Evolutionary conservation across 1,140 invertebrate genomes (phyloP).

Genomic region (Adoxophyes honmai): DNA sequence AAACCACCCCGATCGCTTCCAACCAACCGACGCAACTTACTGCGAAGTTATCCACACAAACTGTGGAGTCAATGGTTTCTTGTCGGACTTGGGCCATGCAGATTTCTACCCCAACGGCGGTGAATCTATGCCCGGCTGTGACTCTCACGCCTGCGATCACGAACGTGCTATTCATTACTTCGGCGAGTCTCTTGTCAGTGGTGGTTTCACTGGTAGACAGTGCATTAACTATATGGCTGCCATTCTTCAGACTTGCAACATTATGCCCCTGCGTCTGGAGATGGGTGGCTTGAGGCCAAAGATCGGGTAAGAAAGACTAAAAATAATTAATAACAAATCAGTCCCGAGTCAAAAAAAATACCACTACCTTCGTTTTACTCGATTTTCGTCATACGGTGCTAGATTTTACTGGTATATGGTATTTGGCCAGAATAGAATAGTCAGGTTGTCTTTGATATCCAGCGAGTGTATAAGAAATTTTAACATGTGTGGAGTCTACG

Average conservation of each 20-base stretch:
- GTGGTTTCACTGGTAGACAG: conserved; percentile 46
- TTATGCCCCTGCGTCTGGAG: conserved; percentile 30
- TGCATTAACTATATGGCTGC: conserved; percentile 43
- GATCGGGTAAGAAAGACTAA: conserved; percentile 46
- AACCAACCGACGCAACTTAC: conserved; percentile 75
- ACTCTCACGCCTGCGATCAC: conserved; percentile 51
- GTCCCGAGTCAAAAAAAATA: too few relatives aligned
- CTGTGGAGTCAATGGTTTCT: conserved; percentile 67
- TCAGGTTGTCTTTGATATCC: too few relatives aligned
- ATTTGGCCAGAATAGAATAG: too few relatives aligned
- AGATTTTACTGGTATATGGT: too few relatives aligned
- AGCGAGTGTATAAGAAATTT: too few relatives aligned
- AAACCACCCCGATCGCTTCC: conserved; percentile 65
- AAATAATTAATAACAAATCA: too few relatives aligned
- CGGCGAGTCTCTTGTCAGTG: conserved; percentile 43
- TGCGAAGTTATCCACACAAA: conserved; percentile 83
- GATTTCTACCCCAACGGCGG: conserved; percentile 85
- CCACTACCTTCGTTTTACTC: too few relatives aligned
- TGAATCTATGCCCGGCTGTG: conserved; percentile 81
- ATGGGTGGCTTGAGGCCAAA: conserved; percentile 54
- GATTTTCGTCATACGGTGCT: too few relatives aligned
- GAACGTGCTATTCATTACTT: conserved; percentile 46
- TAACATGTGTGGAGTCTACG: too few relatives aligned
- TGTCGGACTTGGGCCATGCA: conserved; percentile 75
- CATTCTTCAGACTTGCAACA: conserved; percentile 30